phyloP scores from a whole-genome alignment of 2,888 invertebrate genomes.

The Creontiades dilutus region DNA sequence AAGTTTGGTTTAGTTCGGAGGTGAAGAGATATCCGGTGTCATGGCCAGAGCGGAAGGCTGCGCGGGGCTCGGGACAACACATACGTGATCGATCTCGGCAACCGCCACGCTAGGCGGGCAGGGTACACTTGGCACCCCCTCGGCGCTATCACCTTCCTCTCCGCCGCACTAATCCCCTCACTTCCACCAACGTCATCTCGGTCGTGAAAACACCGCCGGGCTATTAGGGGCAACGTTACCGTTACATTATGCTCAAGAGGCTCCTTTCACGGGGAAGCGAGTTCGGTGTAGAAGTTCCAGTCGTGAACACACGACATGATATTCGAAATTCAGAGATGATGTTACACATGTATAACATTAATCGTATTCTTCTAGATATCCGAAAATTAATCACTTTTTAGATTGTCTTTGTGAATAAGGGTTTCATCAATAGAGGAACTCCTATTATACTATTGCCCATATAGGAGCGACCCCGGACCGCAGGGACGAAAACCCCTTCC shows the following conservation, averaged over 20 bases:
- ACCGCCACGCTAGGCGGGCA: neutral
- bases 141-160: neutral
- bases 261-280: neutral
- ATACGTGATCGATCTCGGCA: constrained; percentile 9
- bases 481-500: too few species aligned
- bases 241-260: neutral
- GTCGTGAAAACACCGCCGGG: neutral
- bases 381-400: too few species aligned
- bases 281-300: too few species aligned
- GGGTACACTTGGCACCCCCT: too few species aligned
- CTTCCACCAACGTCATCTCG: neutral
- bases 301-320: too few species aligned
- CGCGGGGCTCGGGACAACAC: constrained; percentile 23
- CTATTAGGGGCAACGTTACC: neutral
- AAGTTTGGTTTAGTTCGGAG: neutral
- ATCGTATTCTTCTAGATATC: too few species aligned
- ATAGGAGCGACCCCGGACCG: too few species aligned
- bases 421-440: too few species aligned
- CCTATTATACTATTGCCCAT: too few species aligned
- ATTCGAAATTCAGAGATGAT: too few species aligned
- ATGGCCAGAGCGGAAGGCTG: constrained; percentile 23
- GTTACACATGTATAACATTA: too few species aligned
- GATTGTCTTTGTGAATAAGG: too few species aligned
- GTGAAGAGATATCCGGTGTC: constrained; percentile 3
- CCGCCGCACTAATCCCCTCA: neutral